phyloP scores from a whole-genome alignment of 2,888 invertebrate species.

The Apamea sordens region DNA sequence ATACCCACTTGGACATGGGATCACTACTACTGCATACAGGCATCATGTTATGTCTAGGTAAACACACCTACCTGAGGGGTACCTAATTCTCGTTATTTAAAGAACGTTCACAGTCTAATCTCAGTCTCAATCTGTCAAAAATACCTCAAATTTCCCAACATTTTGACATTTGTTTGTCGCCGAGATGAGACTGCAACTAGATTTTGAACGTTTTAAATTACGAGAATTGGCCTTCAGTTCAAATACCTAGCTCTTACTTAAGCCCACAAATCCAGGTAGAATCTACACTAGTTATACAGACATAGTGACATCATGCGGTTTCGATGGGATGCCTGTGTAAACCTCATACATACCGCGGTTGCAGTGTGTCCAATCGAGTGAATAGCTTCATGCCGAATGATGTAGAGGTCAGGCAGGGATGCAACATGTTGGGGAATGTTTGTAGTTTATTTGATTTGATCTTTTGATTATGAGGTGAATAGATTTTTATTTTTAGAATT shows the following conservation, averaged over 20 bases:
- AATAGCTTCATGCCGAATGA: conserved; percentile 25
- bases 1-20: neutral
- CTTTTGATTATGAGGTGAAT: neutral
- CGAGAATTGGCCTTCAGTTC: too few relatives aligned
- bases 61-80: neutral
- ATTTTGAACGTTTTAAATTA: too few relatives aligned
- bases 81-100: too few relatives aligned
- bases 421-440: conserved; percentile 7
- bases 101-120: too few relatives aligned
- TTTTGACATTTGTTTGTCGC: too few relatives aligned
- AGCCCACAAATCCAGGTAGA: conserved; percentile 1
- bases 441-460: neutral
- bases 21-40: neutral
- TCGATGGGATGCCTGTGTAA: conserved; percentile 22
- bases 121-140: too few relatives aligned
- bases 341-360: conserved; percentile 41
- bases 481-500: neutral
- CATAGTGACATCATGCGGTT: conserved; percentile 30
- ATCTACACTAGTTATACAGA: neutral
- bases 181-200: too few relatives aligned
- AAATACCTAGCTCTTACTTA: neutral
- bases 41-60: neutral
- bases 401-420: conserved; percentile 1
- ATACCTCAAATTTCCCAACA: too few relatives aligned
- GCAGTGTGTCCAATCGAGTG: neutral